These are phyloP conservation scores for Hylomyscus alleni DNA, from an alignment of 2,797 vertebrate species.

Conservation along the genomic window DNA sequence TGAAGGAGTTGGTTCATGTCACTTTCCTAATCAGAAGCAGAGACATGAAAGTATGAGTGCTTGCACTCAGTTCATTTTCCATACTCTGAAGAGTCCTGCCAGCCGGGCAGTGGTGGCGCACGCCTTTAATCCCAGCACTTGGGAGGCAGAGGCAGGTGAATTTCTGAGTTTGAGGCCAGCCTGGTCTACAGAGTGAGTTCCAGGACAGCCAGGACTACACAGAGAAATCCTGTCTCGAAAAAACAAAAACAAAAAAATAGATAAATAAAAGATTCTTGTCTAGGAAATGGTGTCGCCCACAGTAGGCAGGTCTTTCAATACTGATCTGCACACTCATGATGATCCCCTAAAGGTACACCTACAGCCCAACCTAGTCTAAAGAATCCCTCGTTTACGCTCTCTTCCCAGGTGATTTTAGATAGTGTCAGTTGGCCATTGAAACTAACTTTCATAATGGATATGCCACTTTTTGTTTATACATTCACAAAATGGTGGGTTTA, in stretches of 20 bases:
- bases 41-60: not conserved
- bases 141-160: too few species aligned
- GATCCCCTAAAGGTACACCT: not conserved
- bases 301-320: not conserved
- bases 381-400: not conserved
- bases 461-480: constrained; percentile 22
- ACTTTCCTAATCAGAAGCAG: not conserved
- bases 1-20: not conserved
- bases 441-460: not conserved
- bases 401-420: not conserved
- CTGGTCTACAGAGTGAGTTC: too few species aligned
- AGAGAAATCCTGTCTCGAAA: too few species aligned
- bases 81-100: not conserved
- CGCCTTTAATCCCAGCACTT: too few species aligned
- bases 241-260: too few species aligned
- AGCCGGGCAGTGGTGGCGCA: too few species aligned
- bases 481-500: not conserved
- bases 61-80: not conserved
- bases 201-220: too few species aligned
- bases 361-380: not conserved
- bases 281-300: not conserved
- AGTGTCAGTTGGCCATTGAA: not conserved
- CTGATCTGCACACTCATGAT: not conserved
- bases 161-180: too few species aligned
- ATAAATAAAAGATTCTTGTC: too few species aligned